Percentiles rank a stretch among this genome's conserved stretches.
phyloP scores from a whole-genome alignment of 1,140 invertebrate species.

The Nasonia vitripennis region DNA sequence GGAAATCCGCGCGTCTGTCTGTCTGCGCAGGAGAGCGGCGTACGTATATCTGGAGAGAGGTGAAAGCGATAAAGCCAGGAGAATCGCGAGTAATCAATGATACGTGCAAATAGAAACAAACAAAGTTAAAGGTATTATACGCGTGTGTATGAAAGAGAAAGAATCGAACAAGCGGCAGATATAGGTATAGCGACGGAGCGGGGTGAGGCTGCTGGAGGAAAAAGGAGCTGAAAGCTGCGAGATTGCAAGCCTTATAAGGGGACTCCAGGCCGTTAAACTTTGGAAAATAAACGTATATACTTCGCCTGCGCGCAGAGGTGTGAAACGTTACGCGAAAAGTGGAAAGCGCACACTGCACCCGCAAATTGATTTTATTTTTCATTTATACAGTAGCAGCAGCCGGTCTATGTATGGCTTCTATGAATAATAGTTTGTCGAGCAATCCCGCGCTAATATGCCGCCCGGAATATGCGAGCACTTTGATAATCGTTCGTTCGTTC shows the following conservation, averaged over 20 bases:
- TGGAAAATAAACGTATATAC: too few species aligned
- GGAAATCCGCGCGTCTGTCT: constrained; percentile 21
- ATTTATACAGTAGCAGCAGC: too few species aligned
- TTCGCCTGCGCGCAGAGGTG: too few species aligned
- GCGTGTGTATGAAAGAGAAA: neutral
- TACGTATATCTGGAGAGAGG: neutral
- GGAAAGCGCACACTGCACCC: too few species aligned
- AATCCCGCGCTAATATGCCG: neutral
- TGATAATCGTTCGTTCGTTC: neutral
- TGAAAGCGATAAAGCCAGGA: constrained; percentile 39
- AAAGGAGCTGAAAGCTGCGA: neutral
- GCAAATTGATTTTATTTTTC: too few species aligned
- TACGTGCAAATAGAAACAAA: constrained; percentile 51
- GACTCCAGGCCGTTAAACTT: too few species aligned
- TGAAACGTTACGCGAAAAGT: too few species aligned
- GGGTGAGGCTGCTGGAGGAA: neutral
- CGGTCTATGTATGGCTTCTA: too few species aligned
- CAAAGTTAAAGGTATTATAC: neutral
- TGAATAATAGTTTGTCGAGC: neutral
- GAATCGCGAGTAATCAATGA: constrained; percentile 47
- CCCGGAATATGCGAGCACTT: too few species aligned
- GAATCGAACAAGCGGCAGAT: neutral
- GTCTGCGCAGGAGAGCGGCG: neutral
- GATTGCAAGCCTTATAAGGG: neutral
- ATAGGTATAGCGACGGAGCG: neutral